These are phyloP conservation scores for Rhopalosiphum padi DNA, from an alignment of 1,140 invertebrate genomes.

Conservation along the genomic window DNA sequence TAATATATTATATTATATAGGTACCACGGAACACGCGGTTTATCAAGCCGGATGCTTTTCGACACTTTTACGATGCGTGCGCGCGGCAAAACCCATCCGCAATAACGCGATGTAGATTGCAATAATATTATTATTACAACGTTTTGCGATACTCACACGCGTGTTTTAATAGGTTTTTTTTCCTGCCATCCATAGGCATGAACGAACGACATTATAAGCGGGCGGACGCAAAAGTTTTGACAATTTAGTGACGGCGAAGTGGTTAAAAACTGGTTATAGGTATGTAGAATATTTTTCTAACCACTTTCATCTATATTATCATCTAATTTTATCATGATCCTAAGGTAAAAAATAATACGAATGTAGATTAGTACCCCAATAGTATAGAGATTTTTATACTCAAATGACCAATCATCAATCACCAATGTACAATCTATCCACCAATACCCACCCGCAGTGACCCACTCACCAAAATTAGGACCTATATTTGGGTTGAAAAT, in stretches of 20 bases:
- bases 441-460: neutral
- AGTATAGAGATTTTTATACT: neutral
- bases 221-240: neutral
- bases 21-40: neutral
- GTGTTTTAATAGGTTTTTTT: neutral
- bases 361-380: neutral
- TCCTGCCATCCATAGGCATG: too few species aligned
- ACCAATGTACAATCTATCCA: neutral
- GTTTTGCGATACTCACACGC: neutral
- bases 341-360: neutral
- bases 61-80: neutral
- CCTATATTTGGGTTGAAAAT: neutral
- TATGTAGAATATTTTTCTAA: neutral
- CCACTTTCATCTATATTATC: neutral
- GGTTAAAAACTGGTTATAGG: neutral
- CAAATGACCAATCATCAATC: neutral
- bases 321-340: neutral
- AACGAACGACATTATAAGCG: neutral
- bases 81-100: neutral
- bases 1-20: neutral
- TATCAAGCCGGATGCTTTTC: slow-evolving; percentile 9
- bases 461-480: neutral
- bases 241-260: neutral
- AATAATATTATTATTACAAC: neutral
- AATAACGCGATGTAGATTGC: neutral